phyloP scores from a whole-genome alignment of 2,113 vertebrate genomes.

The Callaeas wilsoni region DNA sequence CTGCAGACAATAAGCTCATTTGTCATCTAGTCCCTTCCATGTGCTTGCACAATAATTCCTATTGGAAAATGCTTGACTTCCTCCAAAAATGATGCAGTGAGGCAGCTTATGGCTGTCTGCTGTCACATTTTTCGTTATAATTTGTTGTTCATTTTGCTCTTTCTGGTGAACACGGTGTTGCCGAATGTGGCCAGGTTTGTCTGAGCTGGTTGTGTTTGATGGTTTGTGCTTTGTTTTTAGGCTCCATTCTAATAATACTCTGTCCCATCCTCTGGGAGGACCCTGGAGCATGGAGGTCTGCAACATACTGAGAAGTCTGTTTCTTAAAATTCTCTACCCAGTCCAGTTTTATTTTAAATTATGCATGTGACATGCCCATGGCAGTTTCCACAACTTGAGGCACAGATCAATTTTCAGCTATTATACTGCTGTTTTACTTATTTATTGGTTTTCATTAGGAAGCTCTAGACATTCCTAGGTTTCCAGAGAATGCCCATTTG shows the following conservation, averaged over 20 bases:
- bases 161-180: background rate
- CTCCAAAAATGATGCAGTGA: background rate
- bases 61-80: background rate
- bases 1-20: background rate
- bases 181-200: background rate
- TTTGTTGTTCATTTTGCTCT: background rate
- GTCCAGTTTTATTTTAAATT: background rate
- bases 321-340: background rate
- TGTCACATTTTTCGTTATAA: background rate
- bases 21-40: background rate
- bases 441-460: background rate
- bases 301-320: background rate
- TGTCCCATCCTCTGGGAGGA: background rate
- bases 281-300: background rate
- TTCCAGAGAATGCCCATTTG: background rate
- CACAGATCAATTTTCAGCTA: background rate
- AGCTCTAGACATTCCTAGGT: background rate
- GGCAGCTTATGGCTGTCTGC: background rate
- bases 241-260: background rate
- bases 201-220: background rate
- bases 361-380: background rate
- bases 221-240: background rate
- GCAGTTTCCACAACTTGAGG: background rate
- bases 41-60: background rate
- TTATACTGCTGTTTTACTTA: background rate